Conservation (phyloP, 2,888 invertebrate genomes). For the Cetonia aurata region DNA sequence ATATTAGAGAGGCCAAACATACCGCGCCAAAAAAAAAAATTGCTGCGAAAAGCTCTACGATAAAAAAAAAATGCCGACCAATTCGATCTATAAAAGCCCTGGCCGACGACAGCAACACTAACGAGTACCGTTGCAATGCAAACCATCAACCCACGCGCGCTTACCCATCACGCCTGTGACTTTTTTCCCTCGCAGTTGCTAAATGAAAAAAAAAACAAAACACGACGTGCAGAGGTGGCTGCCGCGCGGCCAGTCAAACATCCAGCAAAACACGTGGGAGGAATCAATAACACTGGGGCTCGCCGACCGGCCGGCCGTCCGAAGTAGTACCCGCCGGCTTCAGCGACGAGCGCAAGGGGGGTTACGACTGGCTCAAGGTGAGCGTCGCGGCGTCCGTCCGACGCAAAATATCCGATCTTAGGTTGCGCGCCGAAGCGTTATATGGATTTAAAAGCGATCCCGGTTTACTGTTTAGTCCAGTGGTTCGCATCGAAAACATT, state of each 20-base stretch:
- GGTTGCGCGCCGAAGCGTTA: constrained; percentile 7
- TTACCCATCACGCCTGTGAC: too few relatives aligned
- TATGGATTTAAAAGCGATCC: constrained; percentile 21
- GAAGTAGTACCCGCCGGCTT: neutral
- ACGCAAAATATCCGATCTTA: neutral
- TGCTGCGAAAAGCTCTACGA: too few relatives aligned
- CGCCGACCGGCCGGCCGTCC: neutral
- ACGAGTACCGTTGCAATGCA: neutral
- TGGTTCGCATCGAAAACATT: constrained; percentile 18
- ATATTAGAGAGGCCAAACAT: too few relatives aligned
- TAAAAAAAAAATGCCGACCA: too few relatives aligned
- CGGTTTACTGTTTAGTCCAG: neutral
- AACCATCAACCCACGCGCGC: too few relatives aligned
- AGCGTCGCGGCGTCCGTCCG: constrained; percentile 9
- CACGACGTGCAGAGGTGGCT: constrained; percentile 5
- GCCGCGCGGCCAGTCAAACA: neutral
- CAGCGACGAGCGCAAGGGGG: neutral
- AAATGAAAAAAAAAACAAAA: neutral
- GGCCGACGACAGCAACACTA: neutral
- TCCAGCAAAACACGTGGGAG: constrained; percentile 4
- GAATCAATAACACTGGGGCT: constrained; percentile 19
- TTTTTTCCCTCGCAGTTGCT: too few relatives aligned
- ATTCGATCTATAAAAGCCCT: too few relatives aligned
- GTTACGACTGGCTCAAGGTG: neutral
- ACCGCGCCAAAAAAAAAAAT: too few relatives aligned